These are phyloP conservation scores for Rosalia funebris DNA, from an alignment of 2,888 invertebrate genomes.

Conservation along the genomic window DNA sequence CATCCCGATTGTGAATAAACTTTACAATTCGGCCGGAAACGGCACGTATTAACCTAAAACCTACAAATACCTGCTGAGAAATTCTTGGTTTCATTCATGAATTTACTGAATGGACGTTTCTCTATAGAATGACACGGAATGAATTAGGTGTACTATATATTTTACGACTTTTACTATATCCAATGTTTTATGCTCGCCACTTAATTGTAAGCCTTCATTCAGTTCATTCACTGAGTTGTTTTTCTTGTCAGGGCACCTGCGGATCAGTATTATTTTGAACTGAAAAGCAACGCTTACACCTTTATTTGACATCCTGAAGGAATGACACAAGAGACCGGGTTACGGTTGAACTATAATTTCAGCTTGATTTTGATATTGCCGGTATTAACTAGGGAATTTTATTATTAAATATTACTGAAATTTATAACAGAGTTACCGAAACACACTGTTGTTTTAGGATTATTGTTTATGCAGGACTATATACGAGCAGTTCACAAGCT, in stretches of 20 bases:
- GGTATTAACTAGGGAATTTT: too few relatives aligned
- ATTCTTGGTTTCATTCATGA: constrained; percentile 15
- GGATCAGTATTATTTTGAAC: neutral
- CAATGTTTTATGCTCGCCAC: constrained; percentile 5
- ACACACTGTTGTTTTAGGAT: too few relatives aligned
- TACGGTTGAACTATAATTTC: neutral
- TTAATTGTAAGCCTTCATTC: neutral
- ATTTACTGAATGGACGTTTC: neutral
- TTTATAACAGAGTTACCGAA: too few relatives aligned
- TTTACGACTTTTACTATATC: constrained; percentile 18
- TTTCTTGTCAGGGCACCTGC: constrained; percentile 13
- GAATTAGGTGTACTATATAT: constrained; percentile 5
- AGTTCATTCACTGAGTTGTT: constrained; percentile 3
- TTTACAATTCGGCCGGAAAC: constrained; percentile 11
- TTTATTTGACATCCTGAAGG: neutral
- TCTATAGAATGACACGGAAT: neutral
- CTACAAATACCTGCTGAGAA: constrained; percentile 17
- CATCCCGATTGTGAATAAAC: too few relatives aligned
- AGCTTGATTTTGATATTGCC: neutral
- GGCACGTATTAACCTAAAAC: constrained; percentile 8
- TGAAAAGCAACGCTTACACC: neutral
- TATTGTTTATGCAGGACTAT: too few relatives aligned
- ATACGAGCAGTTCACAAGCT: too few relatives aligned
- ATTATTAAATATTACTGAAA: too few relatives aligned
- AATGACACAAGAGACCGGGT: neutral